Base-by-base conservation (phyloP, 2,797 vertebrate species). In the Lemur catta region DNA sequence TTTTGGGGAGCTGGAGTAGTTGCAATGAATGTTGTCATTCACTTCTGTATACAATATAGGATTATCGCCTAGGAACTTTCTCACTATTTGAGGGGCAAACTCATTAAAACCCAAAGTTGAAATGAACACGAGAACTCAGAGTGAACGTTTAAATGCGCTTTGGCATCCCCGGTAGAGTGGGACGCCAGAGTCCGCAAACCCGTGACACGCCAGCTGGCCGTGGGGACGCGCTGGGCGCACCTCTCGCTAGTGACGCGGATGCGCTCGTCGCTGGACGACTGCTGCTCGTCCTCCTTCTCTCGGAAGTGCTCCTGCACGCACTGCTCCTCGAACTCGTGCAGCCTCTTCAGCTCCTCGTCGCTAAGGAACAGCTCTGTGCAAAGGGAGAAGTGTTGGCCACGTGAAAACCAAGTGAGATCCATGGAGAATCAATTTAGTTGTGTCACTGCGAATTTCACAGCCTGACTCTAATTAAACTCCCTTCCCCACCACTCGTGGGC, bases 291-390 rank as follows among this genome's bases (percentile, higher is more conserved):
- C 79, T 99, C 99, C 97, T 99, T 99, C 97, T 99, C 99, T 38
- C 99, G 99, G 97, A 99, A 99, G 97, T 99, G 99, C 96, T 99
- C 99, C 97, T 99, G 99, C 95, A 99, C 99, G 52, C 99, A 99
- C 97, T 99, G 99, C 95, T 99, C 99, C 98, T 99, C 99, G 98
- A 99, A 99, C 97, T 99, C 99, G 2, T 99, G 99, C 67, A 99
- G 98, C 93, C 97, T 99, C 98, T 99, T 99, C 65, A 99, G 98
- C 98, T 99, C 99, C 85, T 99, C 99, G 4, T 99, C 99, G 95
- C 99, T 99, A 86, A 99, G 98, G 97, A 99, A 99, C 50, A 99
- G 99, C 98, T 99, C 99, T 99, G 98, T 59, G 33, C 30, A 69
- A 52, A 28, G 55, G 33, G 12, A 48, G 86, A 91, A 59, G 7